Evolutionary conservation across 2,797 vertebrate genomes (phyloP), one percentile per base, ranked within the genome.

Genomic region (Crocidura indochinensis): DNA sequence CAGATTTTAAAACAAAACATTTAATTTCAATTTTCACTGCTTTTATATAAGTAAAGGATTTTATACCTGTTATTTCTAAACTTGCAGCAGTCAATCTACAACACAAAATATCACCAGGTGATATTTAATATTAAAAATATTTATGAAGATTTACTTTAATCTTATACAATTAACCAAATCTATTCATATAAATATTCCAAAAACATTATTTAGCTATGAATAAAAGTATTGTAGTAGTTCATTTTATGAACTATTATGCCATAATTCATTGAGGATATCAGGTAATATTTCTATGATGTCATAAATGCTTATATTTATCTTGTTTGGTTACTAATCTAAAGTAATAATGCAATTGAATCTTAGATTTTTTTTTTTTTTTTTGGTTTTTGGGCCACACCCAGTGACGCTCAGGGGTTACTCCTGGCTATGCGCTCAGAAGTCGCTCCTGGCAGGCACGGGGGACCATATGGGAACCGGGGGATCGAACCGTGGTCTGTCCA

Each of bases 1-100:
- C 38, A 38, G 5, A 80, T 92, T 77, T 83, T 72, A 83, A 5
- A 91, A 24, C 71, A 92, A 10, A n/a, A 90, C 82, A 78, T 71
- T 60, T 12, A 2, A 90, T 62, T 31, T 26, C 4, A 80, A 44
- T 74, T 49, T 92, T 7, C 0, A 65, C 62, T 46, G 65, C 8
- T 8, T 76, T 77, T 85, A 19, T 38, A 62, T 1, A 80, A 53
- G 60, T 83, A 4, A 85, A 84, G 5, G 0, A 27, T 75, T 1
- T 47, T 64, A 29, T 22, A 4, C 10, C 24, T 78, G 6, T 90
- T 6, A 72, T 94, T 88, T 90, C 31, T 86, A 92, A 84, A 72
- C 8, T 62, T 46, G 79, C 0, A 84, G 3, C 9, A 88, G 65
- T 4, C 51, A 1, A 0, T 83, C 29, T 80, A 84, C n/a, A 78